Percentiles rank a stretch among this genome's conserved stretches.
Evolutionary conservation across 2,113 vertebrate species (phyloP).

Genomic region (Misgurnus mizolepis): DNA sequence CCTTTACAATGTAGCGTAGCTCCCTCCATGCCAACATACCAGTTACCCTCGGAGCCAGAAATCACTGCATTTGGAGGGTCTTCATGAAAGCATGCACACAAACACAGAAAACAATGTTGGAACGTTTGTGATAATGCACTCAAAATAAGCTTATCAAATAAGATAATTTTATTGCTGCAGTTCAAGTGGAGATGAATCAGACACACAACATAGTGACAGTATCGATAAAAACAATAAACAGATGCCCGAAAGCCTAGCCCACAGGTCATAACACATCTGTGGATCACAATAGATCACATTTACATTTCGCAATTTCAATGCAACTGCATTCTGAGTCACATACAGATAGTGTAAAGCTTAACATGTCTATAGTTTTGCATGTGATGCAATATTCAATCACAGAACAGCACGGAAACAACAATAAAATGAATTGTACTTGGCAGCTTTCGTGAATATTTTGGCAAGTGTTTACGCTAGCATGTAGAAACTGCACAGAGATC

Average conservation of each 20-base stretch:
- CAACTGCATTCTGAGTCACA: conserved; percentile 5
- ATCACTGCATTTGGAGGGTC: conserved; percentile 67
- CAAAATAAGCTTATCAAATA: too few relatives aligned
- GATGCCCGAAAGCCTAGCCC: conserved; percentile 27
- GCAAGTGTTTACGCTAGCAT: not conserved
- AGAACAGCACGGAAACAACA: not conserved
- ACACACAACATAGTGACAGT: conserved; percentile 39
- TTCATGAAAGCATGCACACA: conserved; percentile 57
- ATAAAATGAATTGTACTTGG: not conserved
- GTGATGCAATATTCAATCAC: not conserved
- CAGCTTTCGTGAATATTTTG: not conserved
- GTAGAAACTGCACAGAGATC: not conserved
- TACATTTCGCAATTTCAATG: not conserved
- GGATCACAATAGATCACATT: not conserved
- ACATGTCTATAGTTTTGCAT: not conserved
- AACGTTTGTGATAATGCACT: too few relatives aligned
- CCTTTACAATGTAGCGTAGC: conserved; percentile 66
- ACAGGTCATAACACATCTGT: conserved; percentile 40
- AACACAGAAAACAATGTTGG: not conserved
- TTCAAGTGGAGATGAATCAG: conserved; percentile 41
- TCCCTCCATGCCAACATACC: conserved; percentile 64
- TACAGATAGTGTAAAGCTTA: not conserved
- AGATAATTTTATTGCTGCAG: not conserved
- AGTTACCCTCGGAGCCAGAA: conserved; percentile 61
- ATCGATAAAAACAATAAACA: conserved; percentile 33